Evolutionary conservation across 2,888 invertebrate species (phyloP), one percentile per base, ranked within the genome.

Genomic region (Strigamia crassipes): DNA sequence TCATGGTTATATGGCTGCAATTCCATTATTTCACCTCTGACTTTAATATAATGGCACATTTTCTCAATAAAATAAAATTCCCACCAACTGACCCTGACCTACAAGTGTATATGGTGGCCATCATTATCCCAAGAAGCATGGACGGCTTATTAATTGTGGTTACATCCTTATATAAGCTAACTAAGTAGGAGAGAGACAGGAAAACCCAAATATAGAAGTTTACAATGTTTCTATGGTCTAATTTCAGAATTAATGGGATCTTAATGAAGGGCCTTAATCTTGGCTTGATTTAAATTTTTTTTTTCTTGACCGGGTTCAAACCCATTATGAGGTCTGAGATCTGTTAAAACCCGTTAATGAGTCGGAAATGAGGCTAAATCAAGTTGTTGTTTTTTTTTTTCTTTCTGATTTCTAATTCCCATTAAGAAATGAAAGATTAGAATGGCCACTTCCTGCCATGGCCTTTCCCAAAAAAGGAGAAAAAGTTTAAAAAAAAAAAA

Each of bases 1-100:
- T 4, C 51, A 38, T 38, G 38, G 6, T 56, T 18, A n/a, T 46
- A 4, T 46, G 46, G 5, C 27, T 46, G 46, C 13, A 46, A 46
- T 46, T n/a, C 4, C 46, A 46, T 46, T 46, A 46, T 56, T 56
- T 56, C 56, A 15, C 21, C 56, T 56, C 18, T 56, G 56, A 56
- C n/a, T 18, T 56, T 18, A 46, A 13, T n/a, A 13, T 12, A 46
- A 46, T 46, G 46, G 13, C 46, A 38, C 38, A n/a, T 46, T 13
- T 56, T 56, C 21, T 18, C 56, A 56, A 56, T 56, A 15, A n/a
- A 56, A 18, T 56, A 9, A 56, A 18, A 38, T 38, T 56, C 6
- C 18, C n/a, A 56, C 21, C 56, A 56, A 18, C 56, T 56, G 56
- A 56, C 56, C 56, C 56, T 56, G 56, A 56, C 56, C 56, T 56